phyloP scores from a whole-genome alignment of 2,888 invertebrate genomes.

The Cancer borealis region DNA sequence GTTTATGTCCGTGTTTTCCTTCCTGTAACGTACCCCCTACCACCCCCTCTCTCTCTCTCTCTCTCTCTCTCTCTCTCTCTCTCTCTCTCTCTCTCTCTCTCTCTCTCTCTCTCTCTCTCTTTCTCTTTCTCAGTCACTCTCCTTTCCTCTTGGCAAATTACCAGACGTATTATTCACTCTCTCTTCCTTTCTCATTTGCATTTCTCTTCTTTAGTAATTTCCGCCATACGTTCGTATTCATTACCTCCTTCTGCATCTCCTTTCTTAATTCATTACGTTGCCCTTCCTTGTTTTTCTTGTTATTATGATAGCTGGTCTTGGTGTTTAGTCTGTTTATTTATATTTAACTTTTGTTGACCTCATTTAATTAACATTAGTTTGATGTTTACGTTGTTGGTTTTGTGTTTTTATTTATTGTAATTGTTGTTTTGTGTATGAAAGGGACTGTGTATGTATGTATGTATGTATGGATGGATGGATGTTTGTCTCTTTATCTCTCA shows the following conservation, averaged over 20 bases:
- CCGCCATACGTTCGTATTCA: neutral
- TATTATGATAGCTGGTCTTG: neutral
- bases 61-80: too few species aligned
- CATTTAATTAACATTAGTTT: too few species aligned
- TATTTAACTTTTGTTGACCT: too few species aligned
- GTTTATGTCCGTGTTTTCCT: slow-evolving; percentile 42
- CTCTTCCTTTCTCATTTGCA: slow-evolving; percentile 33
- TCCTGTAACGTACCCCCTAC: neutral
- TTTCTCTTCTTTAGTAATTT: slow-evolving; percentile 17
- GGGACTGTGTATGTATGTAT: slow-evolving; percentile 28
- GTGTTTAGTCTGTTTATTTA: neutral
- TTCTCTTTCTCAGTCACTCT: neutral
- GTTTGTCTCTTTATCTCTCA: too few species aligned
- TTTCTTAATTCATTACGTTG: slow-evolving; percentile 14
- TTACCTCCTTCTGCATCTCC: neutral
- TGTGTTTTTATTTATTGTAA: neutral
- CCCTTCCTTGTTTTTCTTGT: neutral
- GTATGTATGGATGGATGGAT: too few species aligned
- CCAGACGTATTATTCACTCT: neutral
- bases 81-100: too few species aligned
- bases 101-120: too few species aligned
- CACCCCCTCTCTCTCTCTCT: too few species aligned
- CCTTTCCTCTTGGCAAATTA: neutral
- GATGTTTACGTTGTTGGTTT: too few species aligned
- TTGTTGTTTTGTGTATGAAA: neutral